Conservation (phyloP, 2,113 vertebrate species). For the Notothenia coriiceps region DNA sequence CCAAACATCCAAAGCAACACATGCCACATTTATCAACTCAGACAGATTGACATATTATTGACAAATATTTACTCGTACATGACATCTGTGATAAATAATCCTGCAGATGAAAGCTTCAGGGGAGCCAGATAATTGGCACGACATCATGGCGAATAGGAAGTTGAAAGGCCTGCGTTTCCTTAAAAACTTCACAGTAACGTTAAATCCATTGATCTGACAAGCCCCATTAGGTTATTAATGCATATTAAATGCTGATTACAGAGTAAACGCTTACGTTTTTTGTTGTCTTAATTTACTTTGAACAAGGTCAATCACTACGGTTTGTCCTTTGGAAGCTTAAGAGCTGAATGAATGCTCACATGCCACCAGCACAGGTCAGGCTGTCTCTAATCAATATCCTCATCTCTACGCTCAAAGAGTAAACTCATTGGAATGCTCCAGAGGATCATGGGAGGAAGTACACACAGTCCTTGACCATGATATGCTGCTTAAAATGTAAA, state of each 20-base stretch:
- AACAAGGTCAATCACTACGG: slow-evolving; percentile 62
- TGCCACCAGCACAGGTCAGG: slow-evolving; percentile 62
- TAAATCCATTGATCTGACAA: slow-evolving; percentile 64
- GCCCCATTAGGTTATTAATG: slow-evolving; percentile 64
- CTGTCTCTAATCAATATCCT: slow-evolving; percentile 67
- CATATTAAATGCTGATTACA: slow-evolving; percentile 51
- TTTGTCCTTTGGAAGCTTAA: slow-evolving; percentile 45
- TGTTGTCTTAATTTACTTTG: slow-evolving; percentile 50
- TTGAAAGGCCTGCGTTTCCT: slow-evolving; percentile 48
- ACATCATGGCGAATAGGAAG: slow-evolving; percentile 41
- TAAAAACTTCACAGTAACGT: slow-evolving; percentile 43
- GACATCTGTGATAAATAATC: slow-evolving; percentile 66
- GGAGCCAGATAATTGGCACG: slow-evolving; percentile 55
- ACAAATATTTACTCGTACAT: slow-evolving; percentile 73
- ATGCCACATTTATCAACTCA: slow-evolving; percentile 55
- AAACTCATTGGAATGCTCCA: slow-evolving; percentile 77
- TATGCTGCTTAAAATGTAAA: slow-evolving; percentile 79
- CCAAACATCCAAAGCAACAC: slow-evolving; percentile 57
- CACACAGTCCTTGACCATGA: slow-evolving; percentile 80
- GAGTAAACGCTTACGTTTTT: slow-evolving; percentile 42
- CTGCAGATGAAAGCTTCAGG: slow-evolving; percentile 65
- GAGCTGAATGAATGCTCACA: slow-evolving; percentile 43
- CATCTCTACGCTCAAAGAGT: slow-evolving; percentile 64
- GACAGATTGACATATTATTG: slow-evolving; percentile 61
- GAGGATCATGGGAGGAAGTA: slow-evolving; percentile 60